Evolutionary conservation across 2,113 vertebrate species (phyloP), one percentile per base, ranked within the genome.

Genomic region (Boulengeromyrus knoepffleri): DNA sequence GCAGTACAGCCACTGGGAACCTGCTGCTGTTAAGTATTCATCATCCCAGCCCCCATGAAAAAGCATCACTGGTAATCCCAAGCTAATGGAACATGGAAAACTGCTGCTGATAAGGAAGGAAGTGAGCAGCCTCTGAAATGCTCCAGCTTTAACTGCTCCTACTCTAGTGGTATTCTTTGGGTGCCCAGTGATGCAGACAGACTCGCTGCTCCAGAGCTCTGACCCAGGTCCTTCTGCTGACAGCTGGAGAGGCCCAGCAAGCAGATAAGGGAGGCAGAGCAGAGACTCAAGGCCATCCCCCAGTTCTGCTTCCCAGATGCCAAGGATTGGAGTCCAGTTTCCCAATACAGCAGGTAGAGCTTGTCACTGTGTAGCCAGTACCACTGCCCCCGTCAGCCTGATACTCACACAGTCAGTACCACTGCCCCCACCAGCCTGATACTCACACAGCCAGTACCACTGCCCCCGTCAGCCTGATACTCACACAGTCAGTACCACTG

Each of bases 221-320:
- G 31, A 91, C 39, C 90, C 89, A 90, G n/a, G 52, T 0, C 9
- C 88, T 92, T 58, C 58, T 92, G 74, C 58, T 86, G 88, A 46
- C 95, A 99, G 99, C 95, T 99, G 92, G 99, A 99, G 93, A 96
- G 99, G 91, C 98, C 96, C 89, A 99, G 98, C 91, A 99, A 99
- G 93, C 98, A 98, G 95, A 97, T 99, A 95, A 96, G 98, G 47
- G 99, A 99, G 91, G 98, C 98, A 0, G 99, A 99, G 91, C 98
- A 99, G 93, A 96, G 99, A 74, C 98, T 99, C 90, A 99, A 98
- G 94, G 99, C 99, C 31, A 99, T 99, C 90, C 99, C 99, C 7
- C 99, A 99, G 94, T 99, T 99, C 95, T 99, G 99, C 94, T 99
- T 99, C 92, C 99, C 99, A n/a, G 99, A 99, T 92, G 98, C 98